Base-by-base conservation (phyloP, 2,113 vertebrate genomes). In the Sakesphorus luctuosus region DNA sequence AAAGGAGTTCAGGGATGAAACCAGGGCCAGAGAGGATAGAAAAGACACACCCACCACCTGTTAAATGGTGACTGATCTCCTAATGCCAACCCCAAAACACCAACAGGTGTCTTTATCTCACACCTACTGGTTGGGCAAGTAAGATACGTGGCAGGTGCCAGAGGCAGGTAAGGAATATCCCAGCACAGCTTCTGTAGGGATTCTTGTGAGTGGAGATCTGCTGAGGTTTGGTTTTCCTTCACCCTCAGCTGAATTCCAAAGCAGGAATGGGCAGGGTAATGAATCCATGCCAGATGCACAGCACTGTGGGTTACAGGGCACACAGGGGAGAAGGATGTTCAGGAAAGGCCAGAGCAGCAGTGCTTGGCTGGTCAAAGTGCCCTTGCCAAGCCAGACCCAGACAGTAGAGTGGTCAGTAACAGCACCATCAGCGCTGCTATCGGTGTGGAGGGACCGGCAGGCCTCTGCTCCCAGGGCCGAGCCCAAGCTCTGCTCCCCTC, bases 401-500 rank as follows among this genome's bases (percentile, higher is more conserved):
- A 35, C 50, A 21, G 59, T 3, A 2, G 3, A 67, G 6, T 14
- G 20, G 47, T 94, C 91, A 97, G 71, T 55, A 82, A 95, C 8
- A 3, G 1, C 0, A 18, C 21, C 0, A 1, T 86, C 92, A 71
- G 3, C 1, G 1, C 43, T 33, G 40, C 0, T 18, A 5, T 1
- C 1, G 1, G 55, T 0, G 0, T 8, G 69, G 9, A 47, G 46
- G 9, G 46, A 47, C 46, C 46, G 73, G 50, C 85, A 90, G 36
- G 63, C 15, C 43, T 6, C 73, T 56, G 68, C 73, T 81, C 72
- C 25, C 0, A 8, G 71, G 47, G 4, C 40, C 9, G 28, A 23
- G 49, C 29, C 33, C 52, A 47, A 73, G 4, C 47, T 52, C 52
- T 25, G 56, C 36, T 40, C 56, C 40, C 53, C 28, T 89, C 77